These are phyloP conservation scores for Polyploca ridens DNA, from an alignment of 2,888 invertebrate species.

Conservation along the genomic window DNA sequence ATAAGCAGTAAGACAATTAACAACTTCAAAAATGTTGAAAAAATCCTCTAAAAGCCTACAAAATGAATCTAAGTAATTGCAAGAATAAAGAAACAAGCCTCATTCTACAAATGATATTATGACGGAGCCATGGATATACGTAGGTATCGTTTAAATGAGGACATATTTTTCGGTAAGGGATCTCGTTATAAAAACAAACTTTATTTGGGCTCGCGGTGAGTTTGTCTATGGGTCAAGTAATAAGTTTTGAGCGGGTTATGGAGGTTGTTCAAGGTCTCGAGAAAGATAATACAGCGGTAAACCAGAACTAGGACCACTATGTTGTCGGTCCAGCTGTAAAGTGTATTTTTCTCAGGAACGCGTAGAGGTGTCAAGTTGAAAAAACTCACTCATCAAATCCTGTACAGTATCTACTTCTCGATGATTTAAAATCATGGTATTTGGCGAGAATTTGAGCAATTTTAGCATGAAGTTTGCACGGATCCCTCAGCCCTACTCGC, in stretches of 20 bases:
- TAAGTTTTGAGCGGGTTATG: background rate
- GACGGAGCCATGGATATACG: background rate
- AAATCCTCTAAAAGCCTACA: background rate
- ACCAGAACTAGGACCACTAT: too few relatives aligned
- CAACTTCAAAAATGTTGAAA: too few relatives aligned
- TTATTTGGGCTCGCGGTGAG: background rate
- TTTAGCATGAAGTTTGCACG: too few relatives aligned
- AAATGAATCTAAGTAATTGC: background rate
- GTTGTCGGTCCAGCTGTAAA: too few relatives aligned
- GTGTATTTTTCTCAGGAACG: too few relatives aligned
- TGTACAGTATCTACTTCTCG: too few relatives aligned
- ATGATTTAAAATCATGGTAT: too few relatives aligned
- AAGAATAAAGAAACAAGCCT: background rate
- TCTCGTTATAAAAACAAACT: constrained; percentile 6
- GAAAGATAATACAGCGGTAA: too few relatives aligned
- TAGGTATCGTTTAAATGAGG: constrained; percentile 8
- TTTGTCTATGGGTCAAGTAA: background rate
- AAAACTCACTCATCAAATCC: too few relatives aligned
- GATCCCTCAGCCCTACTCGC: too few relatives aligned
- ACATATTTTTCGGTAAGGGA: background rate
- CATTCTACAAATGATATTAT: background rate
- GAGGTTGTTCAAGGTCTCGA: background rate
- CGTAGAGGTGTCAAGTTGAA: too few relatives aligned
- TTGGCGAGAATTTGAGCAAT: too few relatives aligned
- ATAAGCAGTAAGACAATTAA: background rate